Base-by-base conservation (phyloP, 2,113 vertebrate genomes). In the Microcebus lehilahytsara region DNA sequence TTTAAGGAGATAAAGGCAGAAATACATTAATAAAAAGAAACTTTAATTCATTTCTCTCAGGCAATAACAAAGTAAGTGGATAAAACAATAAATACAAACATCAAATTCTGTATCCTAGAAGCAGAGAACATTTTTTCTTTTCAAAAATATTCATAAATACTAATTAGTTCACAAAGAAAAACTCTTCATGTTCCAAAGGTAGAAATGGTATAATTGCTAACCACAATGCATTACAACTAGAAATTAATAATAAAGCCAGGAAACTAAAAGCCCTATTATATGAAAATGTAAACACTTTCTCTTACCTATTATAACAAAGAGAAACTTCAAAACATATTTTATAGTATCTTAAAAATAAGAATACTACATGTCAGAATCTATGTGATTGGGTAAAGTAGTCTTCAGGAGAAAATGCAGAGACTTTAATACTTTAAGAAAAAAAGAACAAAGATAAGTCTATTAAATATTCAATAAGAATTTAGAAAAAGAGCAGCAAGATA, bases 1-100 rank as follows among this genome's bases (percentile, higher is more conserved):
- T 92, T 75, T 75, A 84, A 79, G 75, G 6, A 49, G 34, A 85
- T n/a, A 91, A 94, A 89, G 25, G 40, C 8, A 95, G n/a, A 88
- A 80, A 30, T n/a, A 78, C 14, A 79, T 67, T 67, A 67, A 85
- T 79, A 46, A 81, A 64, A 84, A 56, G 51, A 83, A 91, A 74
- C 16, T 89, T 72, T 80, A 64, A 85, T 83, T 53, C 56, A 49
- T 83, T 92, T 91, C 32, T 91, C 40, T 95, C 3, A 64, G 53
- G 30, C n/a, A 93, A 66, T 49, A 22, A 69, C 40, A 77, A 46
- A 86, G 53, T 20, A 74, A 92, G 22, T 37, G 19, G 22, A 53
- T 74, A 62, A 85, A 91, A 91, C 17, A 78, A 25, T 91, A 93
- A 93, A 53, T 83, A 66, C 40, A 32, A 14, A 30, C 64, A 80